Evolutionary conservation across 2,797 vertebrate species (phyloP).

Genomic region (Sebastes iracundus): DNA sequence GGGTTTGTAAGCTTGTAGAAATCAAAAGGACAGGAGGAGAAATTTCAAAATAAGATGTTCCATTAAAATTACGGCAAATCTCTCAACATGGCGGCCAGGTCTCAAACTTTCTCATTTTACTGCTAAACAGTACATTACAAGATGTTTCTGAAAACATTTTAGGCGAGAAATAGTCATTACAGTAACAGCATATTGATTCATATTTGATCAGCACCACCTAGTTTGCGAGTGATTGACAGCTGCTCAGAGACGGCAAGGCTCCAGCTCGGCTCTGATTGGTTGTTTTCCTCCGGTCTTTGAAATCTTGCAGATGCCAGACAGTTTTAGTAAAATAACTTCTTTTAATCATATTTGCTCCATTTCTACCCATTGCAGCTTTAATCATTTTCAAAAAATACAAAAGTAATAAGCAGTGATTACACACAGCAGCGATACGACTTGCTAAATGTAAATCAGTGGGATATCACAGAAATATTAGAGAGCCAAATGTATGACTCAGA

Average conservation of each 20-base stretch:
- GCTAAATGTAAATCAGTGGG: neutral
- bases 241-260: neutral
- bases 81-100: neutral
- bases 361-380: neutral
- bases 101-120: neutral
- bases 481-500: slow-evolving; percentile 25
- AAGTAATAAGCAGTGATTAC: neutral
- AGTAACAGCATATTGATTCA: neutral
- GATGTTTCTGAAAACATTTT: too few relatives aligned
- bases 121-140: too few relatives aligned
- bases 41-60: neutral
- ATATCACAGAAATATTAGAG: slow-evolving; percentile 5
- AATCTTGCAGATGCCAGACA: neutral
- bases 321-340: neutral
- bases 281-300: neutral
- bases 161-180: neutral
- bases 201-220: neutral
- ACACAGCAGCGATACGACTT: neutral
- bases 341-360: neutral
- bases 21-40: neutral
- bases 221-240: neutral
- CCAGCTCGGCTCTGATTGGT: neutral
- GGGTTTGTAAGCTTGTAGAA: neutral
- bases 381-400: neutral
- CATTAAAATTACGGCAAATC: neutral